Evolutionary conservation across 2,888 invertebrate species (phyloP).

Genomic region (Morpho deidamia): DNA sequence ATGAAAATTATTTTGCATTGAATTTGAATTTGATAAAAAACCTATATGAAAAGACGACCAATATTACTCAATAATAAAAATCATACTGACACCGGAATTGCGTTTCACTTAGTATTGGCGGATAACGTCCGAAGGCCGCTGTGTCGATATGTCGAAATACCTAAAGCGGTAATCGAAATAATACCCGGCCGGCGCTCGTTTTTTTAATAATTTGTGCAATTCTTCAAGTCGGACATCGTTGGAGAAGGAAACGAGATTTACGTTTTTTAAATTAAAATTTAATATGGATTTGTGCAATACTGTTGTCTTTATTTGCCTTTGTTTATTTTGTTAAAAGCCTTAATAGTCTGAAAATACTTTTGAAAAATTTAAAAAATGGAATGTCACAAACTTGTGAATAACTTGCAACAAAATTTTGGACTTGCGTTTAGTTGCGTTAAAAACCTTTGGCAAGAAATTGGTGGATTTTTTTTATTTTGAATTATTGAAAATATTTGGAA

Average conservation of each 20-base stretch:
- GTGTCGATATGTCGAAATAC: neutral
- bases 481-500: too few species aligned
- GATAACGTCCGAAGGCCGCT: slow-evolving; percentile 2
- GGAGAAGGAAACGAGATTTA: neutral
- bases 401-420: too few species aligned
- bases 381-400: too few species aligned
- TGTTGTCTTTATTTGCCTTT: neutral
- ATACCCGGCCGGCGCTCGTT: neutral
- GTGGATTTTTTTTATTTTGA: too few species aligned
- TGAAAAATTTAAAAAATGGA: too few species aligned
- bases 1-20: too few species aligned
- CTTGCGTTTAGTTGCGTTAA: too few species aligned
- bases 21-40: too few species aligned
- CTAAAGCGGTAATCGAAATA: neutral
- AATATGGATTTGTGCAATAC: neutral
- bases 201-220: neutral
- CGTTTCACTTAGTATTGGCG: neutral
- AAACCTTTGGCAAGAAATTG: too few species aligned
- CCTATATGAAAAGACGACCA: too few species aligned
- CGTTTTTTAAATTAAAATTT: neutral
- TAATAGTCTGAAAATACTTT: too few species aligned
- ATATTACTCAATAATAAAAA: neutral
- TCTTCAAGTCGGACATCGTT: neutral
- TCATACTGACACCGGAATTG: neutral
- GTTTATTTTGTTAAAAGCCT: too few species aligned